A percentile compares a stretch with the other conserved stretches of the same genome.
phyloP scores from a whole-genome alignment of 2,113 vertebrate species.

The Myxocyprinus asiaticus region DNA sequence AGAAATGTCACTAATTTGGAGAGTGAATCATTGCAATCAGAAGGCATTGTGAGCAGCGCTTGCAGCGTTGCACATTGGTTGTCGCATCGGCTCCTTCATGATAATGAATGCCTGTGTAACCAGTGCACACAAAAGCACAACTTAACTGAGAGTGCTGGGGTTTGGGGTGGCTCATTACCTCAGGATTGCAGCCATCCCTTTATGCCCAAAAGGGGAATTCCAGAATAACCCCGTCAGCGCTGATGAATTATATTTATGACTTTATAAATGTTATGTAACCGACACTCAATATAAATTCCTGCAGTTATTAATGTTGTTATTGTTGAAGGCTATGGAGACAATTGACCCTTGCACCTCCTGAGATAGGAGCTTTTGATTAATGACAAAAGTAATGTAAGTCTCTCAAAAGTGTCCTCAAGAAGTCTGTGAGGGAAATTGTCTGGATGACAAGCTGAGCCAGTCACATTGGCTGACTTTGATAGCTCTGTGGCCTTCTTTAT shows the following conservation, averaged over 20 bases:
- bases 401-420: constrained; percentile 39
- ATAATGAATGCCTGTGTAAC: constrained; percentile 60
- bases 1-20: constrained; percentile 62
- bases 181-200: background rate
- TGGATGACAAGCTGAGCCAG: constrained; percentile 30
- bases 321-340: background rate
- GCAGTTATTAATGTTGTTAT: constrained; percentile 12
- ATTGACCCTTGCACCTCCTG: background rate
- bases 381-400: constrained; percentile 1
- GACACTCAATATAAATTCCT: background rate
- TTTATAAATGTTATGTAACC: constrained; percentile 14
- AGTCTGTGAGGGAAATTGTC: constrained; percentile 21
- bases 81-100: constrained; percentile 43
- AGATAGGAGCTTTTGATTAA: constrained; percentile 19
- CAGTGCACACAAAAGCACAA: constrained; percentile 12
- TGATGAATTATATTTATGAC: constrained; percentile 24
- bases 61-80: background rate
- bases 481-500: constrained; percentile 22
- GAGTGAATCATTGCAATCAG: constrained; percentile 65
- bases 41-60: constrained; percentile 51
- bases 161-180: constrained; percentile 5
- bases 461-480: constrained; percentile 36
- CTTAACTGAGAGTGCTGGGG: constrained; percentile 46
- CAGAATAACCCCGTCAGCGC: background rate
- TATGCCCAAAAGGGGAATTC: background rate